These are phyloP conservation scores for Cantharis rufa DNA, from an alignment of 2,888 invertebrate genomes.

Conservation along the genomic window DNA sequence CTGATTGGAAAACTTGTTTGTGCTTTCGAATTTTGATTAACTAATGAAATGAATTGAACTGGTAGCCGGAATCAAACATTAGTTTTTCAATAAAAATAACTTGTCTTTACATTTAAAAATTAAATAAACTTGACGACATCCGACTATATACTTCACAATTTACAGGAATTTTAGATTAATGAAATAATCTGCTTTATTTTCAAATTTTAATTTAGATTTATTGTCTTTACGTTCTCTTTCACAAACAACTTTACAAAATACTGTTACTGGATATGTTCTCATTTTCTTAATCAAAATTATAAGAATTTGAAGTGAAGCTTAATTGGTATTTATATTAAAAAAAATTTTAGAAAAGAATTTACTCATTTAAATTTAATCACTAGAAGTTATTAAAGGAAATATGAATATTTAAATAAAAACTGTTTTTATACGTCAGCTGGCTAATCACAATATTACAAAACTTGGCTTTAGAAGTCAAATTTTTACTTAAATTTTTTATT, in stretches of 20 bases:
- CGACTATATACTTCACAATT: background rate
- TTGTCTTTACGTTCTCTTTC: slow-evolving; percentile 6
- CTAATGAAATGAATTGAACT: slow-evolving; percentile 9
- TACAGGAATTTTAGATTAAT: slow-evolving; percentile 5
- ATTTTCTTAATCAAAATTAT: background rate
- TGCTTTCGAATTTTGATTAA: slow-evolving; percentile 30
- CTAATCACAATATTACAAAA: too few relatives aligned
- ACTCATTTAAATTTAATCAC: background rate
- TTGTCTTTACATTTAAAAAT: background rate
- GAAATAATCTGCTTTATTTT: slow-evolving; percentile 8
- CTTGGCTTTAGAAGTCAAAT: too few relatives aligned
- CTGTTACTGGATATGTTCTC: background rate
- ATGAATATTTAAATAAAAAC: background rate
- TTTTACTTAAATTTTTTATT: too few relatives aligned
- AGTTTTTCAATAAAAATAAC: background rate
- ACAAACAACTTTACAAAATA: slow-evolving; percentile 5
- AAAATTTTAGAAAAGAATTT: background rate
- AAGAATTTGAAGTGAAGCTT: background rate
- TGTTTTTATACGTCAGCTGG: background rate
- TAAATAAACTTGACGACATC: background rate
- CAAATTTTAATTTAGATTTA: slow-evolving; percentile 16
- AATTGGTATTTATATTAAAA: background rate
- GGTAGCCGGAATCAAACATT: background rate
- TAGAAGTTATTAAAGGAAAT: background rate
- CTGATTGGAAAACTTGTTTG: slow-evolving; percentile 36